Base-by-base conservation (phyloP, 2,888 invertebrate genomes). In the Chironomus riparius region DNA sequence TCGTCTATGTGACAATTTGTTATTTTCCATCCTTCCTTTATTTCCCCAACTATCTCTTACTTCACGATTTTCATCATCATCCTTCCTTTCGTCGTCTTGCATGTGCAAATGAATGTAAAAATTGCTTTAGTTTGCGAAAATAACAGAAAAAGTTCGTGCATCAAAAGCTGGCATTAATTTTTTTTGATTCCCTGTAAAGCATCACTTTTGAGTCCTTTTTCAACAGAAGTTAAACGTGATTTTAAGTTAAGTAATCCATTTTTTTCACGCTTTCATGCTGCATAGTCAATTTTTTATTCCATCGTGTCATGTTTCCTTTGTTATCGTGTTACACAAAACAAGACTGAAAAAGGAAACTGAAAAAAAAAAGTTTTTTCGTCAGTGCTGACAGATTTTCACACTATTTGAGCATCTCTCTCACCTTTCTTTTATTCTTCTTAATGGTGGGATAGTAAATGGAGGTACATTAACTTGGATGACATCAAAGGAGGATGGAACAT, bases 331-430 rank as follows among this genome's bases (percentile, higher is more conserved):
- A n/a, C 50, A 15, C 56, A 56, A 56, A 7, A 56, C 7, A 18
- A 7, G 56, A 15, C n/a, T 21, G n/a, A 4, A 18, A 50, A 48
- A 70, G 4, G 15, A 15, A 68, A n/a, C 12, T 22, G 50, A n/a
- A 47, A 12, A 38, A n/a, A 68, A n/a, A n/a, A n/a, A n/a, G n/a
- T n/a, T n/a, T 12, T 47, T 47, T 70, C 48, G 50, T 70, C 56
- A 70, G 24, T 56, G 70, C 22, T 70, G 70, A 70, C 70, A 70
- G 50, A 56, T 70, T 50, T 70, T 70, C 56, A 56, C 56, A 18
- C 56, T 18, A 56, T 56, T 56, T 18, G 4, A 56, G 56, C 56
- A 56, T 56, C 56, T 56, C 56, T 18, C 15, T 56, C n/a, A n/a
- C 3, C 50, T 56, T 5, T 18, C 56, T 6, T 56, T n/a, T n/a